These are phyloP conservation scores for Ischnura elegans DNA, from an alignment of 2,888 invertebrate species.

Conservation along the genomic window DNA sequence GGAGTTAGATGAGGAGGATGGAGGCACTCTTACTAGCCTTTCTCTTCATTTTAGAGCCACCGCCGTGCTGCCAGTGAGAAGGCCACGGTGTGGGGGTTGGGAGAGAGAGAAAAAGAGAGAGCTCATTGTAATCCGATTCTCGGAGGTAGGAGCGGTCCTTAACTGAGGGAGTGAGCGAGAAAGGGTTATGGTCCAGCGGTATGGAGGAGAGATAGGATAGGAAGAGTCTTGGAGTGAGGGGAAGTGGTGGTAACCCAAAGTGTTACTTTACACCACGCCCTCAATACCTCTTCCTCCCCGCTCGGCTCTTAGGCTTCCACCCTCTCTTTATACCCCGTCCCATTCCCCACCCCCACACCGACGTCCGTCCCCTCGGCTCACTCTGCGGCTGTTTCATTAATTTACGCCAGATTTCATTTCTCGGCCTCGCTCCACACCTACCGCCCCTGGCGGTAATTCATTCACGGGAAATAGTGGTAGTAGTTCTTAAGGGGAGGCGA, in stretches of 20 bases:
- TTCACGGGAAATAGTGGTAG: neutral
- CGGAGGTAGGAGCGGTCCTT: conserved; percentile 43
- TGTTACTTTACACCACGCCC: conserved; percentile 67
- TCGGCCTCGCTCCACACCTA: neutral
- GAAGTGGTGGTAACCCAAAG: conserved; percentile 55
- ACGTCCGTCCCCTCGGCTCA: neutral
- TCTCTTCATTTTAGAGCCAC: conserved; percentile 32
- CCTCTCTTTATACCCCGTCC: neutral
- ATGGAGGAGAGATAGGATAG: neutral
- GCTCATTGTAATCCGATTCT: conserved; percentile 37
- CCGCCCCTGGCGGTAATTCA: neutral
- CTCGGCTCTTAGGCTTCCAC: neutral
- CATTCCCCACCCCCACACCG: neutral
- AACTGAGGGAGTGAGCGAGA: conserved; percentile 39
- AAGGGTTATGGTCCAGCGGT: conserved; percentile 47
- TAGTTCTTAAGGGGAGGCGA: too few relatives aligned
- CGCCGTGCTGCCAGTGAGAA: neutral
- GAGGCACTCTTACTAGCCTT: neutral
- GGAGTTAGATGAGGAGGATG: neutral
- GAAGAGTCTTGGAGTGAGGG: neutral
- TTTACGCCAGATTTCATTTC: conserved; percentile 20
- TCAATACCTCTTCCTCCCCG: neutral
- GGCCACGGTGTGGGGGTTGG: neutral
- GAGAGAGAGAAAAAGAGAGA: neutral
- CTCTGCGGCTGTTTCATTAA: neutral